Percentiles rank a stretch among this genome's conserved stretches.
Conservation (phyloP, 2,888 invertebrate genomes). For the Drosophila emarginata region DNA sequence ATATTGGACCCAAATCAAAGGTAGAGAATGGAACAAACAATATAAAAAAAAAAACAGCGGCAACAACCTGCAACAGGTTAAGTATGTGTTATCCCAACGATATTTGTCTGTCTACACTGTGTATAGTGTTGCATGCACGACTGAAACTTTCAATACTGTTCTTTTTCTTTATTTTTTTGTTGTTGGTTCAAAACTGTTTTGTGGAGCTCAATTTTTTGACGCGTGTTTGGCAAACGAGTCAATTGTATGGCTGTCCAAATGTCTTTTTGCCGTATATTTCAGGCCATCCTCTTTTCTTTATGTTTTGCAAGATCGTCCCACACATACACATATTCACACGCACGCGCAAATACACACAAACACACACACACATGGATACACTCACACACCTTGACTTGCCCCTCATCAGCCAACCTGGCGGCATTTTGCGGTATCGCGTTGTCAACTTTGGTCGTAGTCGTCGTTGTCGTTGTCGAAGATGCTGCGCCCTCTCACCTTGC, state of each 20-base stretch:
- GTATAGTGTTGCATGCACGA: slow-evolving; percentile 15
- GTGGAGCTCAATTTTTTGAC: slow-evolving; percentile 24
- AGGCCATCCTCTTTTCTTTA: slow-evolving; percentile 23
- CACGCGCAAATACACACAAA: no score
- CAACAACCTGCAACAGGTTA: slow-evolving; percentile 20
- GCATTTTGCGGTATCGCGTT: slow-evolving; percentile 54
- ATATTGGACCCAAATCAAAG: slow-evolving; percentile 1
- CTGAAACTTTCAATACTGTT: slow-evolving; percentile 18
- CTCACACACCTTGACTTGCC: slow-evolving; percentile 48
- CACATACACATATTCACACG: no score
- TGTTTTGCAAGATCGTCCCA: slow-evolving; percentile 67
- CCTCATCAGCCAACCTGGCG: slow-evolving; percentile 46
- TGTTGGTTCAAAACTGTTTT: slow-evolving; percentile 2
- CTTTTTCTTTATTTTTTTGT: neutral
- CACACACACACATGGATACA: slow-evolving; percentile 3
- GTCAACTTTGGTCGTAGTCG: slow-evolving; percentile 54
- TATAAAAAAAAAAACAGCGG: neutral
- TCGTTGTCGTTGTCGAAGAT: slow-evolving; percentile 44
- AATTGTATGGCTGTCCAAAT: slow-evolving; percentile 69
- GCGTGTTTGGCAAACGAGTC: slow-evolving; percentile 73
- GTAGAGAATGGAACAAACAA: neutral
- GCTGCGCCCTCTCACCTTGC: slow-evolving; percentile 72
- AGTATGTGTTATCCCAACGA: slow-evolving; percentile 35
- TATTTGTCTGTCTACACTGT: slow-evolving; percentile 24
- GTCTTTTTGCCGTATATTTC: slow-evolving; percentile 39